phyloP scores from a whole-genome alignment of 2,113 vertebrate genomes.

The Amphiprion percula region DNA sequence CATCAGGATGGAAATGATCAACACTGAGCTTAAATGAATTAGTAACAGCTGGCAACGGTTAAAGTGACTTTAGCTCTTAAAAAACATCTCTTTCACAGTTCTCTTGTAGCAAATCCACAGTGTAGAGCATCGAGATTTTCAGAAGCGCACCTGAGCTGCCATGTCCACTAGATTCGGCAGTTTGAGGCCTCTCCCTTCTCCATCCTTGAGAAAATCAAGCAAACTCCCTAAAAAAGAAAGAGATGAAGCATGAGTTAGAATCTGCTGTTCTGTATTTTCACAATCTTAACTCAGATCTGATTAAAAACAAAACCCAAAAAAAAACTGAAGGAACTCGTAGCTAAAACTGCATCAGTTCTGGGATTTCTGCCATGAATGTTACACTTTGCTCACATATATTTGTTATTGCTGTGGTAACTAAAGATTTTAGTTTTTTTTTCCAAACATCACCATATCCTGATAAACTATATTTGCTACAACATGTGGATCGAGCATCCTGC shows the following conservation, averaged over 20 bases:
- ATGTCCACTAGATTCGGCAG: slow-evolving; percentile 99
- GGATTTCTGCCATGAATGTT: slow-evolving; percentile 42
- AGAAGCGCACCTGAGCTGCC: slow-evolving; percentile 92
- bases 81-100: background rate
- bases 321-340: slow-evolving; percentile 30
- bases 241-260: background rate
- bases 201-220: slow-evolving; percentile 96
- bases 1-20: background rate
- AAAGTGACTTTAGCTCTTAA: slow-evolving; percentile 4
- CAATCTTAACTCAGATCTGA: slow-evolving; percentile 9
- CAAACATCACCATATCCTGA: background rate
- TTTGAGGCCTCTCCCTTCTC: slow-evolving; percentile 94
- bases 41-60: slow-evolving; percentile 18
- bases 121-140: background rate
- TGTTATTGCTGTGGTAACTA: slow-evolving; percentile 33
- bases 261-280: background rate
- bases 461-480: background rate
- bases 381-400: slow-evolving; percentile 29
- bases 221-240: slow-evolving; percentile 89
- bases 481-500: background rate
- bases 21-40: slow-evolving; percentile 4
- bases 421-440: background rate
- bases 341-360: slow-evolving; percentile 31
- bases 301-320: background rate
- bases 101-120: background rate